These are phyloP conservation scores for Apolygus lucorum DNA, from an alignment of 1,140 invertebrate species.

Conservation along the genomic window DNA sequence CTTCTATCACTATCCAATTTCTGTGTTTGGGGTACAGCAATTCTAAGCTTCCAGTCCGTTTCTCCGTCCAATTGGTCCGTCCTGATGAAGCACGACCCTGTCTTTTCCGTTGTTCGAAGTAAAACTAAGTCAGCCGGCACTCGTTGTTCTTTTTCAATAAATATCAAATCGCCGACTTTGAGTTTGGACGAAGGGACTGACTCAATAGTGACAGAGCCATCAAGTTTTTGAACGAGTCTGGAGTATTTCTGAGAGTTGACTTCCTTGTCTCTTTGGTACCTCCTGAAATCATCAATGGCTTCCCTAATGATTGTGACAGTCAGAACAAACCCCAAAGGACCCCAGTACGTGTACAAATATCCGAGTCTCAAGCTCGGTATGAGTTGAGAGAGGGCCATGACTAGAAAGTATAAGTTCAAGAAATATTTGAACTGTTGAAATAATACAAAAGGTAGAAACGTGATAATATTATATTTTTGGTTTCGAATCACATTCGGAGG, in stretches of 20 bases:
- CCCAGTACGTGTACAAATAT: slow-evolving; percentile 98
- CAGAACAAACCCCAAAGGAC: slow-evolving; percentile 91
- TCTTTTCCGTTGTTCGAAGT: slow-evolving; percentile 85
- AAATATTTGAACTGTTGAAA: slow-evolving; percentile 99
- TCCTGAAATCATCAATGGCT: slow-evolving; percentile 89
- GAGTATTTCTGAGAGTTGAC: slow-evolving; percentile 87
- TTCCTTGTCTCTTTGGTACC: slow-evolving; percentile 85
- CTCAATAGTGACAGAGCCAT: slow-evolving; percentile 42
- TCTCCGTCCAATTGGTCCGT: slow-evolving; percentile 99
- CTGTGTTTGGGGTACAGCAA: slow-evolving; percentile 90
- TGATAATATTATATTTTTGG: slow-evolving; percentile 97
- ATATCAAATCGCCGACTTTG: slow-evolving; percentile 70
- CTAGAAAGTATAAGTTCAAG: slow-evolving; percentile 93
- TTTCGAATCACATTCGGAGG: slow-evolving; percentile 95
- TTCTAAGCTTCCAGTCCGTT: slow-evolving; percentile 96
- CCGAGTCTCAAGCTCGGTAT: slow-evolving; percentile 93
- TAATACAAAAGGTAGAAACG: slow-evolving; percentile 92
- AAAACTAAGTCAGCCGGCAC: slow-evolving; percentile 96
- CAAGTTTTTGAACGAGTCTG: slow-evolving; percentile 50
- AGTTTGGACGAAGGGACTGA: slow-evolving; percentile 53
- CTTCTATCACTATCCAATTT: slow-evolving; percentile 75
- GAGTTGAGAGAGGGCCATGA: slow-evolving; percentile 97
- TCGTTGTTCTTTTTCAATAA: slow-evolving; percentile 85
- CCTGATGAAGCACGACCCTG: slow-evolving; percentile 92
- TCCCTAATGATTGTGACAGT: slow-evolving; percentile 92